Conservation (phyloP, 2,113 vertebrate genomes). For the Poecile atricapillus region DNA sequence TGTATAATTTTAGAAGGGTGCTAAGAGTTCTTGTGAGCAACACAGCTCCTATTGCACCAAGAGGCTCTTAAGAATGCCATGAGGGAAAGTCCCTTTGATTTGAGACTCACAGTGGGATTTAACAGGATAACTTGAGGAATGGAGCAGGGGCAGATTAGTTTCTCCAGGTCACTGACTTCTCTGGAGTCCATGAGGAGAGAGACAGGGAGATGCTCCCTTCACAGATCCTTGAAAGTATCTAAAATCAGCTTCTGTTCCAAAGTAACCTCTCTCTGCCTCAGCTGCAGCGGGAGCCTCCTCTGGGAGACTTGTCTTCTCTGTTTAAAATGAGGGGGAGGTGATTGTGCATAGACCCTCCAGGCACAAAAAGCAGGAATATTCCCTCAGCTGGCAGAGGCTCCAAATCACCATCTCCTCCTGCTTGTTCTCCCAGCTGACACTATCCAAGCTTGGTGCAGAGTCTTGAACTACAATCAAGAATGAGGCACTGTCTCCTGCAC, state of each 20-base stretch:
- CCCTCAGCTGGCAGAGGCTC: not conserved
- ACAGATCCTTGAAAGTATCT: not conserved
- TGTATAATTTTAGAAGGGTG: not conserved
- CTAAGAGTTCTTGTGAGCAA: not conserved
- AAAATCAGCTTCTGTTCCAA: not conserved
- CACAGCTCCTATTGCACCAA: not conserved
- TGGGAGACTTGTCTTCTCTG: not conserved
- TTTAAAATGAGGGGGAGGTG: not conserved
- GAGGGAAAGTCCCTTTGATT: not conserved
- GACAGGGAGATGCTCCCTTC: not conserved
- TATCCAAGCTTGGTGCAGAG: not conserved
- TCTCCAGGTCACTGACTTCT: not conserved
- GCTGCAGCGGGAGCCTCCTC: not conserved
- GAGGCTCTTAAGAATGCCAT: not conserved
- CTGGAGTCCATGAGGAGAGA: not conserved
- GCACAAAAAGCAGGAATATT: not conserved
- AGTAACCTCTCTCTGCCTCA: not conserved
- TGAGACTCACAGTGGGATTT: not conserved
- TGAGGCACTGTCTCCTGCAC: not conserved
- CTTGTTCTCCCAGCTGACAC: not conserved
- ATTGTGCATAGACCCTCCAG: not conserved
- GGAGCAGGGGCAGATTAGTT: not conserved
- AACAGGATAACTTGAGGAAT: not conserved
- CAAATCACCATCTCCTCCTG: not conserved
- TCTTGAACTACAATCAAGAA: not conserved